These are phyloP conservation scores for Cephus sareptanus DNA, from an alignment of 2,888 invertebrate genomes.

Conservation along the genomic window DNA sequence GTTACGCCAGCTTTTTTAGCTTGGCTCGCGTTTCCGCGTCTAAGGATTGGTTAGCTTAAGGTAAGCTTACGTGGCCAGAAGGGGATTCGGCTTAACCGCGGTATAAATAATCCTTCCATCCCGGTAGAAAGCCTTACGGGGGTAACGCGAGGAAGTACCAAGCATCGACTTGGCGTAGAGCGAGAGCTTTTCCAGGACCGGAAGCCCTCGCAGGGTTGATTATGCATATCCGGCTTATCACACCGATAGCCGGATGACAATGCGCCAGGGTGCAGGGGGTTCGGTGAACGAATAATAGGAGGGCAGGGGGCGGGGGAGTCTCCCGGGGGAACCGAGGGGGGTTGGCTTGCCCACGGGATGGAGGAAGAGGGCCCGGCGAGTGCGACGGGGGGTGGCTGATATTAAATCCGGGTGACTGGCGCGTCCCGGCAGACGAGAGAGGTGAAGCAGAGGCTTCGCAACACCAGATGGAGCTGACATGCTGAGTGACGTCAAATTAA, in stretches of 20 bases:
- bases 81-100: slow-evolving; percentile 29
- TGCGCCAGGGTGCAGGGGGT: slow-evolving; percentile 20
- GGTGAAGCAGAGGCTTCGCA: slow-evolving; percentile 42
- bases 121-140: background rate
- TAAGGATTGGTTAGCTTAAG: slow-evolving; percentile 39
- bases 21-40: slow-evolving; percentile 36
- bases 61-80: slow-evolving; percentile 30
- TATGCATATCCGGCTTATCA: slow-evolving; percentile 43
- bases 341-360: slow-evolving; percentile 1
- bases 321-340: slow-evolving; percentile 20
- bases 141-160: background rate
- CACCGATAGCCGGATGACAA: slow-evolving; percentile 28
- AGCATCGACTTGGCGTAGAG: slow-evolving; percentile 8
- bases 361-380: slow-evolving; percentile 22
- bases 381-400: slow-evolving; percentile 49
- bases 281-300: background rate
- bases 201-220: slow-evolving; percentile 25
- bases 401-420: slow-evolving; percentile 63
- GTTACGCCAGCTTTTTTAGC: slow-evolving; percentile 36
- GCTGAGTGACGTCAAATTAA: slow-evolving; percentile 64
- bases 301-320: slow-evolving; percentile 13
- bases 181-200: slow-evolving; percentile 7
- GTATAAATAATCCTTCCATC: slow-evolving; percentile 31
- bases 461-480: slow-evolving; percentile 63
- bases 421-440: slow-evolving; percentile 48